Conservation (phyloP, 2,888 invertebrate genomes). For the Phaedon cochleariae region DNA sequence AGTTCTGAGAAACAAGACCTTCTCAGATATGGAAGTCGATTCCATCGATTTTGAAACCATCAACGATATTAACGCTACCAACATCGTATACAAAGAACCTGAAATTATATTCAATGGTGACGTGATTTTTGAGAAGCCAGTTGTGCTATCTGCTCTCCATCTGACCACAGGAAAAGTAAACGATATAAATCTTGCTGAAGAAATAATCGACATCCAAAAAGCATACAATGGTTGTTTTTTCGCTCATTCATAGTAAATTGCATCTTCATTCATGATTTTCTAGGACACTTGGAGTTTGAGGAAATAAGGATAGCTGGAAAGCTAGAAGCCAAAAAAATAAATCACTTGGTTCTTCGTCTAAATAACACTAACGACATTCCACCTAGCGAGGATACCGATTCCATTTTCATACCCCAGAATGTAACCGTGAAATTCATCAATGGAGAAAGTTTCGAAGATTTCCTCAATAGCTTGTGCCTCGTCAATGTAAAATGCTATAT, state of each 20-base stretch:
- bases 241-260: too few relatives aligned
- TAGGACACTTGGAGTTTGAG: slow-evolving; percentile 47
- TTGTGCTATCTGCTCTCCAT: slow-evolving; percentile 40
- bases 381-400: slow-evolving; percentile 18
- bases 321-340: slow-evolving; percentile 41
- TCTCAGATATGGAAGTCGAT: slow-evolving; percentile 49
- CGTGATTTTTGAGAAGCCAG: slow-evolving; percentile 46
- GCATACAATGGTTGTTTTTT: slow-evolving; percentile 41
- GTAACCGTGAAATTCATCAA: slow-evolving; percentile 61
- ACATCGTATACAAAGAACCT: slow-evolving; percentile 46
- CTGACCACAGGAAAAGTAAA: slow-evolving; percentile 43
- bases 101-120: slow-evolving; percentile 48
- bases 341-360: slow-evolving; percentile 36
- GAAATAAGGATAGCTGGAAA: slow-evolving; percentile 37
- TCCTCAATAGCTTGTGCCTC: slow-evolving; percentile 62
- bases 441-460: slow-evolving; percentile 61
- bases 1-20: slow-evolving; percentile 52
- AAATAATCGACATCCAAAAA: slow-evolving; percentile 41
- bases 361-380: slow-evolving; percentile 2
- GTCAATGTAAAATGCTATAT: slow-evolving; percentile 58
- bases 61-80: slow-evolving; percentile 48
- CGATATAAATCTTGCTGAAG: slow-evolving; percentile 41
- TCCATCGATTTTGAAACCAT: slow-evolving; percentile 50
- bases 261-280: too few relatives aligned
- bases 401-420: slow-evolving; percentile 51